A percentile compares a stretch with the other conserved stretches of the same genome.
Conservation (phyloP, 1,140 invertebrate species). For the Drosophila rufa region DNA sequence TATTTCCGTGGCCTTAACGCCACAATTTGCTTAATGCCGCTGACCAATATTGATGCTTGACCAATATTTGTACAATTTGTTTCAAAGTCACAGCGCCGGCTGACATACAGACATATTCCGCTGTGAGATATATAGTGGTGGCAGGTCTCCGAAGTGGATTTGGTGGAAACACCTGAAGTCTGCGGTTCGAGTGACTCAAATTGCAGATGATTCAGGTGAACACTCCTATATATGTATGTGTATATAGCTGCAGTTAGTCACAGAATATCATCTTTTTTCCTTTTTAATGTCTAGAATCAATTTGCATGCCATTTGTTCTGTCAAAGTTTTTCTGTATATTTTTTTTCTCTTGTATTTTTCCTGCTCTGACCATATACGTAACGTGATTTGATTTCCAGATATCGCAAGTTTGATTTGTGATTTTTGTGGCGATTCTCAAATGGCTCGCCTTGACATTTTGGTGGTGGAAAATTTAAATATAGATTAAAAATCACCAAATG, state of each 20-base stretch:
- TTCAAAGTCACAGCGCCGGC: conserved; percentile 32
- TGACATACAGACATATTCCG: conserved; percentile 11
- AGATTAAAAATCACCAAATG: conserved; percentile 62
- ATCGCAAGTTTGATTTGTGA: conserved; percentile 48
- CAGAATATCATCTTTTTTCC: conserved; percentile 16
- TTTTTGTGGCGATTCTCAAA: conserved; percentile 47
- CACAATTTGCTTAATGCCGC: conserved; percentile 63
- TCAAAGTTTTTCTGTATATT: conserved; percentile 21
- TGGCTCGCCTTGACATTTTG: conserved; percentile 73
- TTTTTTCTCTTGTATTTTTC: conserved; percentile 3
- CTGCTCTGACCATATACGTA: conserved; percentile 56
- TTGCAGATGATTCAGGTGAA: conserved; percentile 43
- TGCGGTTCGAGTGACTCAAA: conserved; percentile 21
- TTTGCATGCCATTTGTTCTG: conserved; percentile 64
- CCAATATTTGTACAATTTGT: conserved; percentile 74
- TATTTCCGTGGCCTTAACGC: conserved; percentile 48
- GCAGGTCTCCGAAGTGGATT: not conserved
- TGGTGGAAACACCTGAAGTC: conserved; percentile 26
- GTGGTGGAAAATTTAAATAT: conserved; percentile 56
- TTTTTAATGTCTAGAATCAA: conserved; percentile 19
- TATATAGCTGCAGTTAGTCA: conserved; percentile 36
- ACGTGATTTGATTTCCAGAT: conserved; percentile 53
- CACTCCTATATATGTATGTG: conserved; percentile 11
- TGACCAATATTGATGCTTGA: conserved; percentile 57
- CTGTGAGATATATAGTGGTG: not conserved